Percentiles rank a stretch among this genome's conserved stretches.
These are phyloP conservation scores for Drosophila lowei DNA, from an alignment of 1,140 invertebrate genomes.

Conservation along the genomic window DNA sequence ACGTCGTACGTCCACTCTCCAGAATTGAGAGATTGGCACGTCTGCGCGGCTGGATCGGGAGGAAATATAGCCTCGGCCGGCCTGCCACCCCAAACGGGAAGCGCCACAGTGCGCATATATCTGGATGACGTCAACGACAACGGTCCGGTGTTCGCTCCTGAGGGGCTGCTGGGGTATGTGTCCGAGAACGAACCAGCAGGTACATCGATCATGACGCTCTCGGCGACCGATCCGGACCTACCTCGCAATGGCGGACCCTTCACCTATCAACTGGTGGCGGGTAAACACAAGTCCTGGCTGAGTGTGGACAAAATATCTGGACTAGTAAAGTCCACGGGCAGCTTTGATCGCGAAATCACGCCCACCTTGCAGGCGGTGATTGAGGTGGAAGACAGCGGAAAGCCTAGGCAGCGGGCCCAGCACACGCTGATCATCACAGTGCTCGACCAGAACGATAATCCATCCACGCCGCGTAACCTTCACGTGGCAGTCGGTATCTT, in stretches of 20 bases:
- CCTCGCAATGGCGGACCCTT: constrained; percentile 97
- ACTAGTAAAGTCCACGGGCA: constrained; percentile 89
- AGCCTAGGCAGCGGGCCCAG: constrained; percentile 91
- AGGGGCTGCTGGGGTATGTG: constrained; percentile 89
- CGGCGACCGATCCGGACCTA: constrained; percentile 94
- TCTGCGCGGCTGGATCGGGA: constrained; percentile 92
- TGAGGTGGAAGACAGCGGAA: constrained; percentile 95
- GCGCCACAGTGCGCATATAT: constrained; percentile 88
- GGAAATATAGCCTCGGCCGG: constrained; percentile 92
- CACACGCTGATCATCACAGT: constrained; percentile 91
- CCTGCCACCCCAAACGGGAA: constrained; percentile 93
- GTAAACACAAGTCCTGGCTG: constrained; percentile 87
- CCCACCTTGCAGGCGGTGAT: constrained; percentile 90
- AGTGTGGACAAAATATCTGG: constrained; percentile 89
- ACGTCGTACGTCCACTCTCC: too few relatives aligned
- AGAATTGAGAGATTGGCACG: constrained; percentile 92
- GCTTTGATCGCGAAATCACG: constrained; percentile 92
- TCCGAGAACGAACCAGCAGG: constrained; percentile 94
- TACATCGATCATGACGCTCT: constrained; percentile 92
- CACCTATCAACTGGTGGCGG: constrained; percentile 90
- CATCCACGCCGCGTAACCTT: constrained; percentile 92
- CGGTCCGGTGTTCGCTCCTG: constrained; percentile 91
- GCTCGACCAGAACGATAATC: constrained; percentile 95
- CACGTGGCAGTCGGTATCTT: constrained; percentile 92
- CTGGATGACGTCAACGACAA: constrained; percentile 97